Conservation (phyloP, 2,797 vertebrate genomes). For the Ibycter americanus region DNA sequence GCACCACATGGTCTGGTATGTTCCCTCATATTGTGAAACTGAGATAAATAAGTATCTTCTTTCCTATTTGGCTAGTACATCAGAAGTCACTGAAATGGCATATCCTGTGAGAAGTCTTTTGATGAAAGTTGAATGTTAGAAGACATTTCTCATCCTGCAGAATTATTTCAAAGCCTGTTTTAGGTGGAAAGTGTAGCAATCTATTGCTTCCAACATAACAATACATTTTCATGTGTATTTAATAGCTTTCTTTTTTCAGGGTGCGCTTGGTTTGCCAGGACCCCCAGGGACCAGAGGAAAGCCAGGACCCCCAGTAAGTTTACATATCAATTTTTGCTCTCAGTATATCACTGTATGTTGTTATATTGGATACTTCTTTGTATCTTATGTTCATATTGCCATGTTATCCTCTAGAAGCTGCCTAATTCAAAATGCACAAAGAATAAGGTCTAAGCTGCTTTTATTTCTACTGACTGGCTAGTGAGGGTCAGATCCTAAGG, state of each 20-base stretch:
- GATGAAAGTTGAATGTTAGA: background rate
- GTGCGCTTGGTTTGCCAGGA: conserved; percentile 82
- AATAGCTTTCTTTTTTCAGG: conserved; percentile 75
- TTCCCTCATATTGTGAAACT: background rate
- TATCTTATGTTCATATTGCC: background rate
- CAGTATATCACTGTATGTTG: background rate
- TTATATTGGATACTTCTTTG: background rate
- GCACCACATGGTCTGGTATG: background rate
- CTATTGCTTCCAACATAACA: background rate
- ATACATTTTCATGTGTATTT: background rate
- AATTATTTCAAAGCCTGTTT: background rate
- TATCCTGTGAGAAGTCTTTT: background rate
- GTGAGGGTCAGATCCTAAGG: background rate
- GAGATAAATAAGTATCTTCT: background rate
- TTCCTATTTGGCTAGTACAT: background rate
- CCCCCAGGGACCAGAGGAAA: conserved; percentile 86
- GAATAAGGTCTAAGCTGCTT: background rate
- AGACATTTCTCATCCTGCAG: background rate
- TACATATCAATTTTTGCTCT: background rate
- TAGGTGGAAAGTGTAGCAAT: background rate
- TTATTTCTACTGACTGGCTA: background rate
- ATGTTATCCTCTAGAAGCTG: background rate
- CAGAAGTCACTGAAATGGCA: background rate
- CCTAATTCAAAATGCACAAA: background rate
- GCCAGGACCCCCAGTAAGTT: conserved; percentile 85